These are phyloP conservation scores for Nebria brevicollis DNA, from an alignment of 2,888 invertebrate species.

Conservation along the genomic window DNA sequence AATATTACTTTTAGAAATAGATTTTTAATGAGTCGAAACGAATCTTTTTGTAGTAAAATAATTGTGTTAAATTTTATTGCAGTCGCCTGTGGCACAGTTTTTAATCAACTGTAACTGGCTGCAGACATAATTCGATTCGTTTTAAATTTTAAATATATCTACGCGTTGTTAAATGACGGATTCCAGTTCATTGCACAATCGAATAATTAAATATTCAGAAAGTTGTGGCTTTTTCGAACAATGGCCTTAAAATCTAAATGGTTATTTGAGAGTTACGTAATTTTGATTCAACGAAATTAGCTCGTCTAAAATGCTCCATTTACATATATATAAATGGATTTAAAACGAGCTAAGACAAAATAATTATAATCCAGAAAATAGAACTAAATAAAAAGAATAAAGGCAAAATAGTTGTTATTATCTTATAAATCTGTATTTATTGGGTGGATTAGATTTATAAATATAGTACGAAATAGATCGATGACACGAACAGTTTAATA, in stretches of 20 bases:
- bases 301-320: too few relatives aligned
- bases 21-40: too few relatives aligned
- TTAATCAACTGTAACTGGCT: background rate
- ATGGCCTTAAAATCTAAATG: background rate
- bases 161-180: background rate
- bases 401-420: too few relatives aligned
- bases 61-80: background rate
- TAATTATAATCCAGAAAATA: too few relatives aligned
- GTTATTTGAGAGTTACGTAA: background rate
- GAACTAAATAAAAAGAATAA: too few relatives aligned
- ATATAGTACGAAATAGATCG: too few relatives aligned
- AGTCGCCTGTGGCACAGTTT: background rate
- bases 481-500: too few relatives aligned
- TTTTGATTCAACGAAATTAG: background rate
- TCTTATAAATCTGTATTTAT: too few relatives aligned
- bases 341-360: too few relatives aligned
- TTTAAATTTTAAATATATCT: background rate
- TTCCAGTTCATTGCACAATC: background rate
- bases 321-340: too few relatives aligned
- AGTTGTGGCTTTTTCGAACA: background rate
- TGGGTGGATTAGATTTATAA: too few relatives aligned
- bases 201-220: background rate
- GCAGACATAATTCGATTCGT: background rate
- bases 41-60: background rate
- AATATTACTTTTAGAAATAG: too few relatives aligned